Base-by-base conservation (phyloP, 1,140 invertebrate species). In the Sitobion miscanthi region DNA sequence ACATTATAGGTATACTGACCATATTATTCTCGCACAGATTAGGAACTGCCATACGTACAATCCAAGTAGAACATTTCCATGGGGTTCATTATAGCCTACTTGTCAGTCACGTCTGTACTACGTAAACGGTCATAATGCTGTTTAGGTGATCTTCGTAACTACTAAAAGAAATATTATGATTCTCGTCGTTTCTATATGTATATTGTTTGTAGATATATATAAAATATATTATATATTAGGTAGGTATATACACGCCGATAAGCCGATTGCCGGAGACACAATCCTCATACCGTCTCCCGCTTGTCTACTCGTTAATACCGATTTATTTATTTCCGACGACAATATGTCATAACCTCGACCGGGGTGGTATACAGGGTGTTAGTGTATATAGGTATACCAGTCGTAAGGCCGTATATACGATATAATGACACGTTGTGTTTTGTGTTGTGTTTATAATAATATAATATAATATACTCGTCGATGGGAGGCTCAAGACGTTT, bases 41-140 rank as follows among this genome's bases (percentile, higher is more conserved):
- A 77, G 62, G n/a, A 54, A 89, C 6, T 52, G 25, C 1, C 38
- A 77, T 45, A 45, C 57, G 25, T 91, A 90, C 21, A 90, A 49
- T 83, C 45, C 69, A 82, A 83, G 90, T 91, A 69, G 90, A 91
- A 45, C 25, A 83, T 91, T 91, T 91, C 8, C 45, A 69, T 8
- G 42, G 45, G 90, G 90, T 91, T 91, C 69, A 91, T 91, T 91
- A 91, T n/a, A 47, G 69, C 20, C n/a, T 91, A 89, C 88, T 92
- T 92, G 77, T 85, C 47, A 54, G 77, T 25, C 30, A 30, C 38
- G 25, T 91, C 25, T 62, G 21, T 91, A n/a, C 35, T 69, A 47
- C 35, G 30, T 83, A 38, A 35, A n/a, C 14, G 42, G 42, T 49
- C 88, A 89, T 54, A 89, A 57, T 89, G 54, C 25, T 57, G 52